These are phyloP conservation scores for Caenorhabditis remanei DNA, from an alignment of 1,140 invertebrate species.

Conservation along the genomic window DNA sequence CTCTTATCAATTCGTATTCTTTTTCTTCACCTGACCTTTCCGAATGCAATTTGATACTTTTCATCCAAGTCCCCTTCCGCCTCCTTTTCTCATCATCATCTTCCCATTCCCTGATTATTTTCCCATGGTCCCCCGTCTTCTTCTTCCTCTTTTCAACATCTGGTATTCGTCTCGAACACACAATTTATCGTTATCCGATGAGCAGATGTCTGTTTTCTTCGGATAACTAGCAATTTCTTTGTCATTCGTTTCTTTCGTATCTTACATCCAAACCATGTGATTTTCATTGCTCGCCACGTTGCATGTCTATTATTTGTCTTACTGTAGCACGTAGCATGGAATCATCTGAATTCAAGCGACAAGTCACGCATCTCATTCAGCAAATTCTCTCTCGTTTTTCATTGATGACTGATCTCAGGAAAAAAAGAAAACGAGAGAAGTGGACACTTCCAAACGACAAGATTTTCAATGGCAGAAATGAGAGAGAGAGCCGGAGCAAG, in stretches of 20 bases:
- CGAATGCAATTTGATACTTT: background rate
- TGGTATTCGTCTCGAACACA: conserved; percentile 1
- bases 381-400: too few species aligned
- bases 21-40: background rate
- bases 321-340: too few species aligned
- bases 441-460: too few species aligned
- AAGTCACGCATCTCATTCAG: background rate
- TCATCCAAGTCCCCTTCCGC: background rate
- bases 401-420: too few species aligned
- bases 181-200: conserved; percentile 21
- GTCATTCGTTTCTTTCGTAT: background rate
- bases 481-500: background rate
- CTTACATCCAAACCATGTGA: background rate
- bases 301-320: background rate
- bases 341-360: background rate
- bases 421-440: too few species aligned
- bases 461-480: background rate
- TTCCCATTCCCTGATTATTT: background rate
- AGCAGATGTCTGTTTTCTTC: conserved; percentile 10
- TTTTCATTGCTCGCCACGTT: background rate
- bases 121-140: background rate
- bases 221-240: background rate
- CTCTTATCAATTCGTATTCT: background rate
- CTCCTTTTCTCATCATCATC: background rate
- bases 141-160: background rate